These are phyloP conservation scores for Andrena dorsata DNA, from an alignment of 2,888 invertebrate species.

Conservation along the genomic window DNA sequence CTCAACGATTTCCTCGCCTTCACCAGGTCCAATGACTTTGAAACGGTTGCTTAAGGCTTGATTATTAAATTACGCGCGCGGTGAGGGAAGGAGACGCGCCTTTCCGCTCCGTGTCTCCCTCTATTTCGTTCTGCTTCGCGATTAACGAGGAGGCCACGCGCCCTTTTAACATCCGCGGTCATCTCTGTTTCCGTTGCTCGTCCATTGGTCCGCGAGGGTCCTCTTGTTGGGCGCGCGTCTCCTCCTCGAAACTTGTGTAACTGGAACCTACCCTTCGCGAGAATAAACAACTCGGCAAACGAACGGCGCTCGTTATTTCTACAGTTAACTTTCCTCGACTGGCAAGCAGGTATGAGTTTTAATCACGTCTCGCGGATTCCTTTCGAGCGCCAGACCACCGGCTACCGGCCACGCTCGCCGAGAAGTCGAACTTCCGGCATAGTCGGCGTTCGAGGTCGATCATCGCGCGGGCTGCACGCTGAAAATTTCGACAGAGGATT, in stretches of 20 bases:
- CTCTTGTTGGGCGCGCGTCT: background rate
- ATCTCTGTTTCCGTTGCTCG: background rate
- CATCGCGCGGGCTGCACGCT: conserved; percentile 20
- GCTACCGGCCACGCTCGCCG: background rate
- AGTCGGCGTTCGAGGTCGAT: conserved; percentile 12
- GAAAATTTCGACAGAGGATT: conserved; percentile 53
- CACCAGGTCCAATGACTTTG: background rate
- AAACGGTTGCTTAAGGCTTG: background rate
- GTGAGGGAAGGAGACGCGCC: background rate
- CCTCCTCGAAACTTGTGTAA: background rate
- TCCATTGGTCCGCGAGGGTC: background rate
- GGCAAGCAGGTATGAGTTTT: too few species aligned
- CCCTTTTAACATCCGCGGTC: background rate
- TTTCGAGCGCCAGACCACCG: background rate
- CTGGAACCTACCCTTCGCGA: background rate
- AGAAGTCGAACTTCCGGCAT: conserved; percentile 49
- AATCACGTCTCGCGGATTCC: conserved; percentile 1
- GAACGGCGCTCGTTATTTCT: background rate
- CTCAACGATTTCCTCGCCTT: conserved; percentile 49
- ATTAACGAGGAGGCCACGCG: background rate
- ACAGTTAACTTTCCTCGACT: background rate
- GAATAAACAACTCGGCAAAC: conserved; percentile 23
- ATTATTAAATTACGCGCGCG: background rate
- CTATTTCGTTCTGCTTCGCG: background rate
- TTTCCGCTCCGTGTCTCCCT: background rate